Percentiles rank a stretch among this genome's conserved stretches.
phyloP scores from a whole-genome alignment of 2,888 invertebrate species.

The Myopa testacea region DNA sequence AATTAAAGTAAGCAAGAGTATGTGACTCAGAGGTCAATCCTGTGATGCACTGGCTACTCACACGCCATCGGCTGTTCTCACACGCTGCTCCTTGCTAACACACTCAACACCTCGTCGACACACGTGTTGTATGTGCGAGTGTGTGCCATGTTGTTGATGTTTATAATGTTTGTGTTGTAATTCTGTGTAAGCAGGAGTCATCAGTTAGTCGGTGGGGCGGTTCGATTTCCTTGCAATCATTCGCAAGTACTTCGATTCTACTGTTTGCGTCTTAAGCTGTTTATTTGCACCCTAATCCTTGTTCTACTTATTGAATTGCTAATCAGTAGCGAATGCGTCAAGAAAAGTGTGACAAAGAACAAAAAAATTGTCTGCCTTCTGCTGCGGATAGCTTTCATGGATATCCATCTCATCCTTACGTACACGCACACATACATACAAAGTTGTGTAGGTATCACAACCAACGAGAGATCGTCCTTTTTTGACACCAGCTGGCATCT shows the following conservation, averaged over 20 bases:
- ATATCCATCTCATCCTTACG: background rate
- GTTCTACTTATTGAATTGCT: slow-evolving; percentile 53
- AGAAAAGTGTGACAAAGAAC: slow-evolving; percentile 43
- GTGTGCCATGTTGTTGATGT: too few species aligned
- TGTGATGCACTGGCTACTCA: too few species aligned
- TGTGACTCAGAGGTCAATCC: too few species aligned
- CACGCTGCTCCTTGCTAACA: too few species aligned
- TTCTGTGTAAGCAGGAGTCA: background rate
- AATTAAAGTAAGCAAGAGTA: too few species aligned
- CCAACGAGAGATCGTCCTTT: background rate
- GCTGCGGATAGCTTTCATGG: background rate
- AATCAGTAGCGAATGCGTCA: slow-evolving; percentile 50
- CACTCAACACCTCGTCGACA: too few species aligned
- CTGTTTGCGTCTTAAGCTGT: background rate
- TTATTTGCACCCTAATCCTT: background rate
- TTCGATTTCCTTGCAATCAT: background rate
- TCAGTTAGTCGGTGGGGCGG: background rate
- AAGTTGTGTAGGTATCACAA: background rate
- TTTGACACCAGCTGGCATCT: background rate
- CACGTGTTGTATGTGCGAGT: too few species aligned
- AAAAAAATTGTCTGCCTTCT: background rate
- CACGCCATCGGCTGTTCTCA: too few species aligned
- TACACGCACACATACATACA: too few species aligned
- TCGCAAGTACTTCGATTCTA: background rate
- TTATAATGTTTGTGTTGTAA: background rate